Evolutionary conservation across 2,797 vertebrate genomes (phyloP), one percentile per base, ranked within the genome.

Genomic region (Anabas testudineus): DNA sequence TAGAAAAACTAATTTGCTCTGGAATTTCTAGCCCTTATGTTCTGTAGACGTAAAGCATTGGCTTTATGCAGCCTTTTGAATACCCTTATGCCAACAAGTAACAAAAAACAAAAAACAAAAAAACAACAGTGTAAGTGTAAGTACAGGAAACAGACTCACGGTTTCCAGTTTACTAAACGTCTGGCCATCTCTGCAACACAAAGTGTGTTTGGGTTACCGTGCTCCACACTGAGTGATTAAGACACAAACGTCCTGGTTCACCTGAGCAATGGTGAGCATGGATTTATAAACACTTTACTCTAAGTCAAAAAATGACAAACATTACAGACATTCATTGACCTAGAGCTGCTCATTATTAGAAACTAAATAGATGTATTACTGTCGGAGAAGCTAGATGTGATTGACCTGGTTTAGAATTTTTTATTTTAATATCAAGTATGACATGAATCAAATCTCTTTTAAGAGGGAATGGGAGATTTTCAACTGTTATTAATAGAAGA

Each of bases 11-110:
- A 71, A 82, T 85, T 73, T 77, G 67, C 77, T 82, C 80, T 87
- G 79, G 80, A 88, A 89, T 85, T 81, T 79, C 53, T 76, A 59
- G 46, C 70, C 66, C 80, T 60, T 82, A 66, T 88, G 83, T 86
- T 90, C 86, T 43, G 88, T 19, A 37, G 42, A 86, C 48, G 51
- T 41, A 41, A 89, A 79, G 61, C 52, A 65, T 57, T 0, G 2
- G 36, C 64, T 87, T 76, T 71, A 71, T 47, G 57, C 58, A 82
- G 71, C 71, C 57, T 67, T 81, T 83, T 68, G 18, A 83, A 77
- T 66, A 86, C 42, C 26, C 66, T 80, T 42, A 64, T 80, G 48
- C 15, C 1, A 2, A 13, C 61, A 28, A 58, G 19, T 34, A 34
- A 34, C 3, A 70, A 19, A 66, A 81, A 76, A 28, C 32, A 15